Percentiles rank a stretch among this genome's conserved stretches.
Conservation (phyloP, 2,888 invertebrate species). For the Psococerastis gibbosa region DNA sequence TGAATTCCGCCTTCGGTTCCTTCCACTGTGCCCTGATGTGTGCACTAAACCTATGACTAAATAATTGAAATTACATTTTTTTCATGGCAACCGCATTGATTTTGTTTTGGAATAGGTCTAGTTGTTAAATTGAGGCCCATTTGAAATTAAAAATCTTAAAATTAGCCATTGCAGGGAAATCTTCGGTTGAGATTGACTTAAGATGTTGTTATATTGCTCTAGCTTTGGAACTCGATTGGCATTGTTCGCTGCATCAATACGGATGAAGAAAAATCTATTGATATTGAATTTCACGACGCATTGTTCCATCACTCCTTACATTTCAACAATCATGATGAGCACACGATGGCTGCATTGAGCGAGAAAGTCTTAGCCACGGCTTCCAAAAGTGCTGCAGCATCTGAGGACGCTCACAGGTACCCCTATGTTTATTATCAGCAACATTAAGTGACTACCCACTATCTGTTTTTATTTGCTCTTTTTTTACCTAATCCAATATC, state of each 20-base stretch:
- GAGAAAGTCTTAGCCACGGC: slow-evolving; percentile 61
- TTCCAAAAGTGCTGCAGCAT: slow-evolving; percentile 32
- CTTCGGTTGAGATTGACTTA: no score
- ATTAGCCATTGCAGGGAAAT: no score
- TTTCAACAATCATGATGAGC: slow-evolving; percentile 65
- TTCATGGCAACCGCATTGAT: slow-evolving; percentile 4
- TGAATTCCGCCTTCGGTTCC: no score
- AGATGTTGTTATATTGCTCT: slow-evolving; percentile 13
- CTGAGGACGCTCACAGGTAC: no score
- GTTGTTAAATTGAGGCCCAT: slow-evolving; percentile 13
- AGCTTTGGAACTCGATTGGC: slow-evolving; percentile 88
- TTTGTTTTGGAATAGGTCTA: not conserved
- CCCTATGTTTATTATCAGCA: no score
- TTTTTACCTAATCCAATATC: no score
- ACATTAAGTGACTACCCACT: no score
- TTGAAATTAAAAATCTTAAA: no score
- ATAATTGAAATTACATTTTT: no score
- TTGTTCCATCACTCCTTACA: slow-evolving; percentile 77
- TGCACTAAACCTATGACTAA: no score
- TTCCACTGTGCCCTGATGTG: no score
- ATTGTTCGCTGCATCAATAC: slow-evolving; percentile 62
- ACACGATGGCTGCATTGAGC: slow-evolving; percentile 76
- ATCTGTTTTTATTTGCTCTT: no score
- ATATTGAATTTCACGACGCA: slow-evolving; percentile 90
- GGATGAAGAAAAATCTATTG: slow-evolving; percentile 63